Base-by-base conservation (phyloP, 2,113 vertebrate species). In the Arothron firmamentum region DNA sequence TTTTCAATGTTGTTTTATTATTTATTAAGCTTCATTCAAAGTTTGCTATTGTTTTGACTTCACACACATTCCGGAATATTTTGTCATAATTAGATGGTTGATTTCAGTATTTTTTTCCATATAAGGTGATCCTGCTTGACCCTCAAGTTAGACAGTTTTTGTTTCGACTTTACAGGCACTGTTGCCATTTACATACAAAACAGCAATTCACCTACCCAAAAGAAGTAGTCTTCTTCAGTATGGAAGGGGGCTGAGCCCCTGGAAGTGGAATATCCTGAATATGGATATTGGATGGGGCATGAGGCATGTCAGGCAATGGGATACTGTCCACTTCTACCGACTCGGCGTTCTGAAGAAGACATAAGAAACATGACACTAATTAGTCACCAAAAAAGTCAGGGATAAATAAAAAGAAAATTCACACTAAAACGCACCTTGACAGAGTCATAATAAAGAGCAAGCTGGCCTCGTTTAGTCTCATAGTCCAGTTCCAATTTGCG, bases 281-380 rank as follows among this genome's bases (percentile, higher is more conserved):
- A 48, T 96, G 90, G 72, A 99, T 98, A 74, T 95, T 99, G 73
- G 97, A 99, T 4, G 97, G 97, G 20, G 97, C 97, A 1, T 99
- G 97, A 0, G 97, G 97, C 95, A 99, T 96, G 61, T 99, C 97
- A 50, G 97, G 96, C 59, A 99, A 85, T 18, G 97, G 97, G 72
- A 99, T 99, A 61, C 95, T 99, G 82, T 98, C 97, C 41, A 99
- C 96, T 81, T 99, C 96, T 75, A 99, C 97, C 1, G 94, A 94
- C 70, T 99, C 95, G 16, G 97, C 96, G 68, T 99, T 99, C 97
- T 99, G 84, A n/a, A 62, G 56, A 71, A 7, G 3, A 60, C 5
- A 52, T 0, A 11, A 18, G 12, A 70, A 4, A 34, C 19, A 56
- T 14, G 25, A 58, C 16, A 3, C 38, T 28, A 45, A 55, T 60